Conservation (phyloP, 2,888 invertebrate genomes). For the Idaea dimidiata region DNA sequence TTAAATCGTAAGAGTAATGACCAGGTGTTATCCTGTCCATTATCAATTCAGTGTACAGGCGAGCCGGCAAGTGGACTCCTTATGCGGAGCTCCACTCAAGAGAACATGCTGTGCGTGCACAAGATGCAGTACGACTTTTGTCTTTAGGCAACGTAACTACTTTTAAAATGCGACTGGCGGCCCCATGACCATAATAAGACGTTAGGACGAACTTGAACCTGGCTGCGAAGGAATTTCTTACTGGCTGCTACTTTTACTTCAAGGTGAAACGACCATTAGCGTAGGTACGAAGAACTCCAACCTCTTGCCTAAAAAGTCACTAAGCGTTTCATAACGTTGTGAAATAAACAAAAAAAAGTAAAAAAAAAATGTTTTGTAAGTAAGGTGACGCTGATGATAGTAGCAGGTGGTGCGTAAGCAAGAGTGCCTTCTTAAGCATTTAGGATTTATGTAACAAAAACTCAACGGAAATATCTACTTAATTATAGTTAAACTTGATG, state of each 20-base stretch:
- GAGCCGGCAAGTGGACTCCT: constrained; percentile 29
- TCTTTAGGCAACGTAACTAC: constrained; percentile 41
- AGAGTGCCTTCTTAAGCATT: not conserved
- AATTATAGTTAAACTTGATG: not conserved
- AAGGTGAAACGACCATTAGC: not conserved
- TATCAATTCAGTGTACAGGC: constrained; percentile 57
- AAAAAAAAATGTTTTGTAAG: not conserved
- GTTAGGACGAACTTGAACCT: constrained; percentile 32
- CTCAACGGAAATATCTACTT: constrained; percentile 16
- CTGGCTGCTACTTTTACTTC: not conserved
- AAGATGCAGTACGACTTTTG: constrained; percentile 33
- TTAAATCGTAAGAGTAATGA: constrained; percentile 38
- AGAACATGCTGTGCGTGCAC: constrained; percentile 23
- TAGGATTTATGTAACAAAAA: not conserved
- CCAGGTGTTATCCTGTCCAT: constrained; percentile 69
- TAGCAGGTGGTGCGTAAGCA: not conserved
- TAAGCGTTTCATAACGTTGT: not conserved
- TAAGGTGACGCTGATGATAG: not conserved
- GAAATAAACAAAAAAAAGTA: not conserved
- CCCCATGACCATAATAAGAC: constrained; percentile 42
- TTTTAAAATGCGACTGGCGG: constrained; percentile 39
- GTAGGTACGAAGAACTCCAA: not conserved
- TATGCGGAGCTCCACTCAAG: constrained; percentile 32
- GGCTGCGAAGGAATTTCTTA: not conserved
- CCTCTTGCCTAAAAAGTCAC: not conserved